Evolutionary conservation across 2,113 vertebrate species (phyloP), one percentile per base, ranked within the genome.

Genomic region (Pyrgilauda ruficollis): DNA sequence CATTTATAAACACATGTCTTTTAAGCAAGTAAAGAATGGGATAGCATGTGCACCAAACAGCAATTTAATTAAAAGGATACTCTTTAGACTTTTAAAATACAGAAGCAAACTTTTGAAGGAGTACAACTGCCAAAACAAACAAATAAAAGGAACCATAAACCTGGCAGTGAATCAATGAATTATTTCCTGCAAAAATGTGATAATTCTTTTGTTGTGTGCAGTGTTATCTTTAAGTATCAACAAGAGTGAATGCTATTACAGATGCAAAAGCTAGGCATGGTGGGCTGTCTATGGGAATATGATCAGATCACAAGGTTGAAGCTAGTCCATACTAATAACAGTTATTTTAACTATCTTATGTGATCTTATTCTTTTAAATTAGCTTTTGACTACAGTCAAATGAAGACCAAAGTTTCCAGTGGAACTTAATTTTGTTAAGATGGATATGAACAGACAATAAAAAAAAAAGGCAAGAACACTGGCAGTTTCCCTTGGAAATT

Each of bases 71-170:
- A 87, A 94, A 94, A 93, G 52, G 27, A 88, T 91, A 67, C 68
- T 94, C 82, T 86, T 79, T 63, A 96, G 33, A 47, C 63, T 80
- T 90, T 93, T 95, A 67, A 93, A 96, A 90, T 70, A 91, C 47
- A 93, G 95, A 94, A 96, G 75, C 46, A 96, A 94, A 55, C 59
- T 89, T 96, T 70, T 96, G 27, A 87, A 94, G 33, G 27, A 13
- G 14, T 85, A 31, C 16, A 67, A 76, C 78, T 87, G 78, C 84
- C 87, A 94, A 93, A 95, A 87, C 23, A 89, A 92, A 61, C 56
- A 91, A 87, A 92, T 72, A 87, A 89, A 94, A 85, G 11, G 28
- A 91, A 35, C 63, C 70, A 43, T 62, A 91, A 31, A 50, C 69
- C 80, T 96, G 93, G 91, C 87, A 94, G 35, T 69, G 74, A 87